Percentiles rank a stretch among this genome's conserved stretches.
These are phyloP conservation scores for Microctenopoma stevenorrisi DNA, from an alignment of 2,797 vertebrate species.

Conservation along the genomic window DNA sequence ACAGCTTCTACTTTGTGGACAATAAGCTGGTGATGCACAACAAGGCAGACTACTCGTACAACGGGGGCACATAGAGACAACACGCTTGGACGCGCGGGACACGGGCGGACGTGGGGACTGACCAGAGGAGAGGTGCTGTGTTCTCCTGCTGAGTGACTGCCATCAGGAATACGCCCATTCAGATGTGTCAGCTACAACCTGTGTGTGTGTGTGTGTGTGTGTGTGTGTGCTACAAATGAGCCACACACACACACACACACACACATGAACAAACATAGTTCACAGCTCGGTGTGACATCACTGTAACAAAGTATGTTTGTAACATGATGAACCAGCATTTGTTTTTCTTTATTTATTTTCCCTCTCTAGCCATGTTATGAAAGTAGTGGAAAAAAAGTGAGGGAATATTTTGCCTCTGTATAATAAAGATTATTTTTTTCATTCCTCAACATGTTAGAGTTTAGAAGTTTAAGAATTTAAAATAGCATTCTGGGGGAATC, in stretches of 20 bases:
- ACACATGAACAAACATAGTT: conserved; percentile 20
- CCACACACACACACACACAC: conserved; percentile 13
- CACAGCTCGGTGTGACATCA: not conserved
- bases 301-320: conserved; percentile 40
- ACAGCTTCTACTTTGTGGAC: conserved; percentile 99
- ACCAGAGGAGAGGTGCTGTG: conserved; percentile 36
- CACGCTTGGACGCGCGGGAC: conserved; percentile 4
- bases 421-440: conserved; percentile 52
- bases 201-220: conserved; percentile 48
- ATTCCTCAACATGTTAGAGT: conserved; percentile 44
- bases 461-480: conserved; percentile 49
- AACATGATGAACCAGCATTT: conserved; percentile 59
- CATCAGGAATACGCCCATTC: conserved; percentile 22
- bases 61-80: conserved; percentile 87
- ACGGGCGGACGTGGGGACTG: conserved; percentile 46
- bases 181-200: conserved; percentile 17
- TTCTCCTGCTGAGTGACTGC: conserved; percentile 22
- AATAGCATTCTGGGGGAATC: conserved; percentile 17
- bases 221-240: conserved; percentile 23
- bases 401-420: conserved; percentile 10
- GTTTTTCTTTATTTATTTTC: conserved; percentile 22
- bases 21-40: conserved; percentile 99
- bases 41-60: conserved; percentile 99
- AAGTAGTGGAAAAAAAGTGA: conserved; percentile 25
- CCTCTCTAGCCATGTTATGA: conserved; percentile 35